Evolutionary conservation across 2,113 vertebrate genomes (phyloP).

Genomic region (Phaetusa simplex): DNA sequence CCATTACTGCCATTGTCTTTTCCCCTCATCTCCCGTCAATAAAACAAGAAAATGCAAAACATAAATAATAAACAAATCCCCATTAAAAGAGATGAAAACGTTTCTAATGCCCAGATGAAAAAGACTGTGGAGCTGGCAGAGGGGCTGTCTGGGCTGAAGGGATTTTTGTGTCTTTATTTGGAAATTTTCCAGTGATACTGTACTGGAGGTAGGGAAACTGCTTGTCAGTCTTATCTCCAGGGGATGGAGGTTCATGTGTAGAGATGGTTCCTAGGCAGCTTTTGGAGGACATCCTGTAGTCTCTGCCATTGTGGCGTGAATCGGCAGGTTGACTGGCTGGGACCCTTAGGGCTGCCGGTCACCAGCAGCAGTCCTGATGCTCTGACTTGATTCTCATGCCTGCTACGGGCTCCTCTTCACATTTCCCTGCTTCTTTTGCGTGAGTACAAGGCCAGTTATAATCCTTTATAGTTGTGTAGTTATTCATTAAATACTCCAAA

Average conservation of each 20-base stretch:
- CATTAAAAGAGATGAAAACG: background rate
- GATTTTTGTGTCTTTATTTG: background rate
- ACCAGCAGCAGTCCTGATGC: background rate
- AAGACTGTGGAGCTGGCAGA: background rate
- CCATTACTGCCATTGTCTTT: background rate
- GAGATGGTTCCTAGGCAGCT: background rate
- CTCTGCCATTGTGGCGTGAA: background rate
- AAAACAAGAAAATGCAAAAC: background rate
- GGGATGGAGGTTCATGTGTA: background rate
- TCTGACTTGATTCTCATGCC: background rate
- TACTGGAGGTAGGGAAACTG: background rate
- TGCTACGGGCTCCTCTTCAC: background rate
- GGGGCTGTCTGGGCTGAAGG: background rate
- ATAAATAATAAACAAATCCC: background rate
- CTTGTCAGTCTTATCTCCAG: background rate
- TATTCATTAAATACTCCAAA: background rate
- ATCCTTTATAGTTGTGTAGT: background rate
- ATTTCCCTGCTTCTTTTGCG: background rate
- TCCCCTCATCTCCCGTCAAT: background rate
- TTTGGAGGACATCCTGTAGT: background rate
- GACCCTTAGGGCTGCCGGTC: background rate
- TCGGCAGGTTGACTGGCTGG: background rate
- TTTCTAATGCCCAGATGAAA: background rate
- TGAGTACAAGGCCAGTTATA: background rate
- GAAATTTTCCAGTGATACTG: background rate